phyloP scores from a whole-genome alignment of 2,797 vertebrate species.

The Acrossocheilus wenchowensis region DNA sequence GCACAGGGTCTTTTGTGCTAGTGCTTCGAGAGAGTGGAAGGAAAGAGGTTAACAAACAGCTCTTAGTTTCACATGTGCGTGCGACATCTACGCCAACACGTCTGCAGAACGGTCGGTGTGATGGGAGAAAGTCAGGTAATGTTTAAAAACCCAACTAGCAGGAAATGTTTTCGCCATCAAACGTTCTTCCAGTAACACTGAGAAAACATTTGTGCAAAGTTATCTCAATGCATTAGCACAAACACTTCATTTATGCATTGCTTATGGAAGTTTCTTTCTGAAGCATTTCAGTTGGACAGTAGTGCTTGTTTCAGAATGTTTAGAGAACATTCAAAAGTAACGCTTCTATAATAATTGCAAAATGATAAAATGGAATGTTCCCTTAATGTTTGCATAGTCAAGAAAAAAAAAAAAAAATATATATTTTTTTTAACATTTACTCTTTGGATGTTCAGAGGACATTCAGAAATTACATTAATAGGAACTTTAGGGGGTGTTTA shows the following conservation, averaged over 20 bases:
- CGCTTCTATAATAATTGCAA: not conserved
- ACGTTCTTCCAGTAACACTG: not conserved
- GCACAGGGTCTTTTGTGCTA: conserved; percentile 52
- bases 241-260: not conserved
- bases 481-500: not conserved
- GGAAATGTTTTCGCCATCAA: not conserved
- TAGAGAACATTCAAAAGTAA: not conserved
- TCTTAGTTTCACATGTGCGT: conserved; percentile 22
- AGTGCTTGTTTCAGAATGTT: not conserved
- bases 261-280: not conserved
- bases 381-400: too few relatives aligned
- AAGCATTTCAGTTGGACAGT: not conserved
- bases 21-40: conserved; percentile 35
- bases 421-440: not conserved
- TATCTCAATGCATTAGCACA: not conserved
- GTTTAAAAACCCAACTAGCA: not conserved
- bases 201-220: not conserved
- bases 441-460: not conserved
- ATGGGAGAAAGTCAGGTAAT: not conserved
- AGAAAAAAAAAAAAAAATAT: too few relatives aligned
- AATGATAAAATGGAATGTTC: not conserved
- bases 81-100: not conserved
- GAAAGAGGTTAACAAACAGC: conserved; percentile 23
- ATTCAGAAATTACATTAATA: not conserved
- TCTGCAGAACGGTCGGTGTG: not conserved